Evolutionary conservation across 2,888 invertebrate genomes (phyloP).

Genomic region (Acrobeloides nanus): DNA sequence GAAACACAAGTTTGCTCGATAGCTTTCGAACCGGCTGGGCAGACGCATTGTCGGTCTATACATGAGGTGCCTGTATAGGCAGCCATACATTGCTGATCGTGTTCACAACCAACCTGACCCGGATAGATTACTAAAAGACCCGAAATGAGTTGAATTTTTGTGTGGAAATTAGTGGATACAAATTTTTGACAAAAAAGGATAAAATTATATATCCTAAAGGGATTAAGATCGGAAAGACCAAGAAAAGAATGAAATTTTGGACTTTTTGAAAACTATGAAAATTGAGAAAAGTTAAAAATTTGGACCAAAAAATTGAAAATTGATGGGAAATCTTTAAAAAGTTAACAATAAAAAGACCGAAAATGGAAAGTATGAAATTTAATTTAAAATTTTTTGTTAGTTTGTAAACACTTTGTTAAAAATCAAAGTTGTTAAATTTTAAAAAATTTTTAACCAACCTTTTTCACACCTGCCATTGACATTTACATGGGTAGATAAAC

Average conservation of each 20-base stretch:
- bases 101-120: conserved; percentile 50
- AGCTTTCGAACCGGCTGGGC: conserved; percentile 48
- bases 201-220: background rate
- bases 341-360: too few relatives aligned
- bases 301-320: too few relatives aligned
- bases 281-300: too few relatives aligned
- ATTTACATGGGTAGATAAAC: conserved; percentile 52
- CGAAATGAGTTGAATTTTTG: conserved; percentile 2
- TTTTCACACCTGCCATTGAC: conserved; percentile 50
- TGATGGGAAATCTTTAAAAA: too few relatives aligned
- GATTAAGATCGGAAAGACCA: too few relatives aligned
- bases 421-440: too few relatives aligned
- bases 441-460: conserved; percentile 28
- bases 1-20: conserved; percentile 52
- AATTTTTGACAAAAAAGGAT: background rate
- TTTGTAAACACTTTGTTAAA: too few relatives aligned
- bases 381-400: background rate
- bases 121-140: conserved; percentile 50
- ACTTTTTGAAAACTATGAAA: too few relatives aligned
- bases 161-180: too few relatives aligned
- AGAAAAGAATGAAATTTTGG: too few relatives aligned
- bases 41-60: conserved; percentile 45
- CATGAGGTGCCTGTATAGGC: conserved; percentile 47
- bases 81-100: conserved; percentile 49
- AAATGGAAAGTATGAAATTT: conserved; percentile 1